Evolutionary conservation across 2,797 vertebrate genomes (phyloP).

Genomic region (Phrynocephalus vlangalii): DNA sequence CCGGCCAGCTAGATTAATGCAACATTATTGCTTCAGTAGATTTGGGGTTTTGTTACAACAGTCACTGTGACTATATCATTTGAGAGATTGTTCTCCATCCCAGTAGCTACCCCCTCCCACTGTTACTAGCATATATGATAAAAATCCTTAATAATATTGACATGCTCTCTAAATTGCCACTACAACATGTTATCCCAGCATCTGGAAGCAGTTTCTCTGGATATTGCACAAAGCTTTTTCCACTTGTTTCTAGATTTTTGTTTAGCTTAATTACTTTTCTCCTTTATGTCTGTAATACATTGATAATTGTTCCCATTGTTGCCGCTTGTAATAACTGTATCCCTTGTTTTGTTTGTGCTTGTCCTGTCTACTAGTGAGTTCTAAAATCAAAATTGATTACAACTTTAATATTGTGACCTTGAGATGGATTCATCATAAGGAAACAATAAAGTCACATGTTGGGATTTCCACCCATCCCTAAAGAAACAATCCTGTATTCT

Average conservation of each 20-base stretch:
- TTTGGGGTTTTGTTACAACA: neutral
- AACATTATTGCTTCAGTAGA: neutral
- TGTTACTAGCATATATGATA: neutral
- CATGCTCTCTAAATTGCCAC: neutral
- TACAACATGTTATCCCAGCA: neutral
- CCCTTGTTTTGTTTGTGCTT: neutral
- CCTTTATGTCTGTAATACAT: constrained; percentile 18
- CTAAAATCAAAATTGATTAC: neutral
- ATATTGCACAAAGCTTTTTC: neutral
- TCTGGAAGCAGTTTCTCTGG: neutral
- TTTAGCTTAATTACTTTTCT: neutral
- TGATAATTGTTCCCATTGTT: neutral
- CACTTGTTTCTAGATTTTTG: rapidly evolving
- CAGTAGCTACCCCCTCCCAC: neutral
- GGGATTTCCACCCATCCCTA: constrained; percentile 44
- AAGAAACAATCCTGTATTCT: constrained; percentile 46
- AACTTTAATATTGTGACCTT: constrained; percentile 25
- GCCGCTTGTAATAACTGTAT: neutral
- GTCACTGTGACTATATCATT: neutral
- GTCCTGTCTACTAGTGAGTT: neutral
- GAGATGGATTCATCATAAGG: constrained; percentile 34
- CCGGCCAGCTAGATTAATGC: neutral
- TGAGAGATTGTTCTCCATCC: neutral
- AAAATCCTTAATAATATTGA: neutral
- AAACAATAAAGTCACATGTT: constrained; percentile 47